phyloP scores from a whole-genome alignment of 1,140 invertebrate genomes.

The Aethina tumida region DNA sequence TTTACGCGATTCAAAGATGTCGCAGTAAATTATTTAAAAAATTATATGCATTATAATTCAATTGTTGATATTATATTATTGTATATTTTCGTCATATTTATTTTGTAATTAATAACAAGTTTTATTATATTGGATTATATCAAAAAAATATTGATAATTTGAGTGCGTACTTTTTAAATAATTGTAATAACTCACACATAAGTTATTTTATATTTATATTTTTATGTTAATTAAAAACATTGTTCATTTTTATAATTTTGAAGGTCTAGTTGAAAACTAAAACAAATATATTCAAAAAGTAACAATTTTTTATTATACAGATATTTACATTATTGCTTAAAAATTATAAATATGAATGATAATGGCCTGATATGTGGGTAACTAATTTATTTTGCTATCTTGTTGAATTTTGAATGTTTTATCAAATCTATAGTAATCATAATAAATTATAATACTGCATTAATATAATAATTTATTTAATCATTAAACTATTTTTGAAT shows the following conservation, averaged over 20 bases:
- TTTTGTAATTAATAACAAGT: no score
- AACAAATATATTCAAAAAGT: slow-evolving; percentile 14
- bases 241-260: not conserved
- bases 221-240: no score
- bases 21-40: no score
- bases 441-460: slow-evolving; percentile 25
- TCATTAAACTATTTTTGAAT: slow-evolving; percentile 10
- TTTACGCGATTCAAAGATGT: no score
- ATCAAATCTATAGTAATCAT: not conserved
- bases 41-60: no score
- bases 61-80: no score
- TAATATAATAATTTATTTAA: slow-evolving; percentile 17
- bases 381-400: slow-evolving; percentile 11
- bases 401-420: not conserved
- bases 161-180: no score
- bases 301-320: slow-evolving; percentile 19
- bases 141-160: not conserved
- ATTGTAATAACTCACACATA: no score
- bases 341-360: slow-evolving; percentile 11
- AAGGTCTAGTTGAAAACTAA: not conserved
- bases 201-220: no score
- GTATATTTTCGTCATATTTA: no score
- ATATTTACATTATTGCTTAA: slow-evolving; percentile 20
- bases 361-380: slow-evolving; percentile 18
- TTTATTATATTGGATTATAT: not conserved